Evolutionary conservation across 2,888 invertebrate species (phyloP).

Genomic region (Morinoia aosen): DNA sequence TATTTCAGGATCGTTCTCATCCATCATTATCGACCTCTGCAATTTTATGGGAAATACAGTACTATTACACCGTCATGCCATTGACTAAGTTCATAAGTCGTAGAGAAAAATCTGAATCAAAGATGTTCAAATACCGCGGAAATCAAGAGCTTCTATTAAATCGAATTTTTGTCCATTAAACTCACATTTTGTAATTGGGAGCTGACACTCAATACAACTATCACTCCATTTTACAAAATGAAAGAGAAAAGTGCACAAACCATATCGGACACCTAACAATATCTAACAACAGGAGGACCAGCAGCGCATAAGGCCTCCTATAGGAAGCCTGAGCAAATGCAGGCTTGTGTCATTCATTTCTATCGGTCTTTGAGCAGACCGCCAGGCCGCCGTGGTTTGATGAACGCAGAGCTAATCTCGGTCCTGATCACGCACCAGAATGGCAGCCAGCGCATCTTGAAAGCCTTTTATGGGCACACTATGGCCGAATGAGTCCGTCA

Average conservation of each 20-base stretch:
- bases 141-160: not conserved
- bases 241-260: not conserved
- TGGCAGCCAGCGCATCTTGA: slow-evolving; percentile 25
- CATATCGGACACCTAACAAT: not conserved
- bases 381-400: slow-evolving; percentile 33
- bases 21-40: not conserved
- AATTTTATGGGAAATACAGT: not conserved
- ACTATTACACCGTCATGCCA: not conserved
- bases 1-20: not conserved
- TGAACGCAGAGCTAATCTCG: slow-evolving; percentile 46
- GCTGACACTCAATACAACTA: not conserved
- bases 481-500: not conserved
- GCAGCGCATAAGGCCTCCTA: not conserved
- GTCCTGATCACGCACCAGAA: slow-evolving; percentile 34
- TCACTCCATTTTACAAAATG: not conserved
- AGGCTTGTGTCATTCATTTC: slow-evolving; percentile 31
- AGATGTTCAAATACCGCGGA: not conserved
- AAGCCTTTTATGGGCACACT: slow-evolving; percentile 42
- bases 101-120: not conserved
- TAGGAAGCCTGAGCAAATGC: not conserved
- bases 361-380: slow-evolving; percentile 11
- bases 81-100: no score
- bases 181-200: not conserved
- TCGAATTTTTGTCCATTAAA: not conserved
- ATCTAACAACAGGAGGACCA: not conserved